A percentile compares a stretch with the other conserved stretches of the same genome.
phyloP scores from a whole-genome alignment of 2,888 invertebrate genomes.

The Pocota personata region DNA sequence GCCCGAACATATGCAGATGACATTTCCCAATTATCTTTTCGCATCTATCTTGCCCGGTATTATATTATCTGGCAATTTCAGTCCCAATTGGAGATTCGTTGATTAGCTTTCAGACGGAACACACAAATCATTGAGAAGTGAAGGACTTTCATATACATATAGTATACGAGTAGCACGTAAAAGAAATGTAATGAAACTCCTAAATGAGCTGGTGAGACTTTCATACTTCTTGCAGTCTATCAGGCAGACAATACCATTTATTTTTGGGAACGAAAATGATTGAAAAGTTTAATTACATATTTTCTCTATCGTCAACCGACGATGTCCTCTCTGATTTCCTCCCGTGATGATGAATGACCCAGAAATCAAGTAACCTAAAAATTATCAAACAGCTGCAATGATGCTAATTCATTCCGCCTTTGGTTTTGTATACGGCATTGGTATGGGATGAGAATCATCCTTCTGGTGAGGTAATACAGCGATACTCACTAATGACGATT shows the following conservation, averaged over 20 bases:
- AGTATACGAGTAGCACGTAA: not conserved
- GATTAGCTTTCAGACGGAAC: conserved; percentile 38
- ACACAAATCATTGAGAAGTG: conserved; percentile 39
- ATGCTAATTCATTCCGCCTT: conserved; percentile 71
- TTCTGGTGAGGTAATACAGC: conserved; percentile 64
- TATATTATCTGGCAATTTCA: conserved; percentile 32
- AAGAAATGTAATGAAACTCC: not conserved
- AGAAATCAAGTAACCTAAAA: conserved; percentile 73
- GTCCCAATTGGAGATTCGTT: conserved; percentile 30
- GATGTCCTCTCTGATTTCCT: conserved; percentile 35
- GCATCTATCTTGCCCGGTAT: conserved; percentile 28
- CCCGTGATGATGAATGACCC: conserved; percentile 72
- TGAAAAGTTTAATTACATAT: conserved; percentile 71
- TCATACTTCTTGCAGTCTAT: conserved; percentile 36
- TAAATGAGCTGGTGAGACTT: conserved; percentile 39
- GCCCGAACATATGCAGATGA: conserved; percentile 48
- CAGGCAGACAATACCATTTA: conserved; percentile 42
- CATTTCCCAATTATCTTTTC: conserved; percentile 57
- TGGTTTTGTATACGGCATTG: conserved; percentile 41
- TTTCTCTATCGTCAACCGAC: conserved; percentile 32
- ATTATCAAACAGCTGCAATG: conserved; percentile 74
- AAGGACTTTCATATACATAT: conserved; percentile 6
- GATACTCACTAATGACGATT: conserved; percentile 71
- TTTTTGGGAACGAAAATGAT: conserved; percentile 62
- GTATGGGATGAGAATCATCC: conserved; percentile 19